Conservation (phyloP, 1,140 invertebrate species). For the Pseudomyrmex flavicornis region DNA sequence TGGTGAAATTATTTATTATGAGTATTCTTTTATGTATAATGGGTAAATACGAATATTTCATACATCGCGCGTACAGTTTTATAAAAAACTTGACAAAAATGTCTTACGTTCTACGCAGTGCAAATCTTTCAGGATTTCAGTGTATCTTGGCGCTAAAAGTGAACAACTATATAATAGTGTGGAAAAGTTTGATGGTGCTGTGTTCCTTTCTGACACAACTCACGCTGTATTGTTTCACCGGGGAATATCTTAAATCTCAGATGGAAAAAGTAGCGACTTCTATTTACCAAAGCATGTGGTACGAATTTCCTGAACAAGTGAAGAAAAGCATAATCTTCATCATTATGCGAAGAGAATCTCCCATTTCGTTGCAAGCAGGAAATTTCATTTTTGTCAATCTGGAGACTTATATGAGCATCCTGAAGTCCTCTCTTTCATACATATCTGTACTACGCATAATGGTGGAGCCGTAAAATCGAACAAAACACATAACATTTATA, state of each 20-base stretch:
- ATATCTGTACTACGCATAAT: slow-evolving; percentile 65
- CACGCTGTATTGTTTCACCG: slow-evolving; percentile 57
- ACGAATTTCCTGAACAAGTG: slow-evolving; percentile 18
- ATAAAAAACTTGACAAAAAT: neutral
- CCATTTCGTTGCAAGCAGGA: slow-evolving; percentile 30
- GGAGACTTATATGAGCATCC: slow-evolving; percentile 56
- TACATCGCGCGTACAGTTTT: too few relatives aligned
- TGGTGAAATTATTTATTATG: slow-evolving; percentile 44
- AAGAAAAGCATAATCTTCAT: slow-evolving; percentile 39
- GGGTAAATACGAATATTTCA: slow-evolving; percentile 36
- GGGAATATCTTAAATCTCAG: slow-evolving; percentile 55
- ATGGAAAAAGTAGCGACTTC: slow-evolving; percentile 53
- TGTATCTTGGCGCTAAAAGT: slow-evolving; percentile 55
- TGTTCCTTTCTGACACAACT: slow-evolving; percentile 27
- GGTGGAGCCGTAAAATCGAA: slow-evolving; percentile 8
- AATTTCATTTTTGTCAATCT: slow-evolving; percentile 56
- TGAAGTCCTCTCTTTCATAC: slow-evolving; percentile 65
- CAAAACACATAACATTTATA: too few relatives aligned
- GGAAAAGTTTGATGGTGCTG: slow-evolving; percentile 42
- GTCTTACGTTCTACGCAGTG: neutral
- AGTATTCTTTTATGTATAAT: slow-evolving; percentile 48
- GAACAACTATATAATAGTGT: slow-evolving; percentile 3
- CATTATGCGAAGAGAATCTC: slow-evolving; percentile 41
- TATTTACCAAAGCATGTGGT: slow-evolving; percentile 44
- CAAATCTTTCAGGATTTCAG: slow-evolving; percentile 54